phyloP scores from a whole-genome alignment of 1,140 invertebrate species.

The Drosophila suzukii region DNA sequence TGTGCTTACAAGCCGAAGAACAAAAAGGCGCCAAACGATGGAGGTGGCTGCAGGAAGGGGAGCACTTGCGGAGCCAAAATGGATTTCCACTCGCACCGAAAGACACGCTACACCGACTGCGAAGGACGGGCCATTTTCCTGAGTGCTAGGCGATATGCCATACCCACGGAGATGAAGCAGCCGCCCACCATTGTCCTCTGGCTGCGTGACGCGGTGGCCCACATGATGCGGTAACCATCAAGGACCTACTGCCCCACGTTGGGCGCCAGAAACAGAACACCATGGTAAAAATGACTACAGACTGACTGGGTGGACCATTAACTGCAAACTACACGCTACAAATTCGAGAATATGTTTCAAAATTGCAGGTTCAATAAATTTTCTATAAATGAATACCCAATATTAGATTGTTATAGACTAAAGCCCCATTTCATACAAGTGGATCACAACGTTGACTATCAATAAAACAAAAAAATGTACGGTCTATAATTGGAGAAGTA shows the following conservation, averaged over 20 bases:
- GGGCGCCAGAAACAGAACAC: background rate
- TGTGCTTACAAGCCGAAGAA: background rate
- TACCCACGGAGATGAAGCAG: conserved; percentile 76
- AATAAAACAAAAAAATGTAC: no score
- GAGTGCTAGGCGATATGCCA: conserved; percentile 52
- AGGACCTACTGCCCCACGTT: background rate
- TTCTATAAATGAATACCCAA: no score
- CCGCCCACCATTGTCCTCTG: conserved; percentile 64
- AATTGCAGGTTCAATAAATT: conserved; percentile 9
- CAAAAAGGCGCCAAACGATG: background rate
- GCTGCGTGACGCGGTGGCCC: conserved; percentile 24
- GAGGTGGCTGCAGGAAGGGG: no score
- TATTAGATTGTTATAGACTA: no score
- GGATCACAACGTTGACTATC: no score
- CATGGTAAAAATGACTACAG: background rate
- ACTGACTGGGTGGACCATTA: background rate
- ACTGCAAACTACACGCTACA: background rate
- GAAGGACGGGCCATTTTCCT: conserved; percentile 68
- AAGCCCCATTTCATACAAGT: no score
- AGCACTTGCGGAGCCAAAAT: background rate
- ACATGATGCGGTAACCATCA: conserved; percentile 2
- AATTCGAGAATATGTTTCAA: background rate
- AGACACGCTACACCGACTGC: conserved; percentile 42
- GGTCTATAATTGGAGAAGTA: no score
- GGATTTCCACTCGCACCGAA: background rate